Evolutionary conservation across 2,113 vertebrate genomes (phyloP).

Genomic region (Phainopepla nitens): DNA sequence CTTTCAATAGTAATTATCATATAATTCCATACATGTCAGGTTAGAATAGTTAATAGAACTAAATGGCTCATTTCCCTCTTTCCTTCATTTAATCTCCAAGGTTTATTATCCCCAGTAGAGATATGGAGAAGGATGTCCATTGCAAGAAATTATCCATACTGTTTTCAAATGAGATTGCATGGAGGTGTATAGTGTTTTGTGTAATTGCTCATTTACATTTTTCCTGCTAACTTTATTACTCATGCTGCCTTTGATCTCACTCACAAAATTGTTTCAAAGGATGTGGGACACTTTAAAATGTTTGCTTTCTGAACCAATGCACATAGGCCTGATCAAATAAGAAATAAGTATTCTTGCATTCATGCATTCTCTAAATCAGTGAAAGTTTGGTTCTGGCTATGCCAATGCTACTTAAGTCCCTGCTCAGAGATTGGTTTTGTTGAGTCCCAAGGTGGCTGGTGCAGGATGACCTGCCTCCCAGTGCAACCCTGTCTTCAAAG

Average conservation of each 20-base stretch:
- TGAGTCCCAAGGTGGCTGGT: rapidly evolving
- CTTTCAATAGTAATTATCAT: conserved; percentile 34
- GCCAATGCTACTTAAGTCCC: not conserved
- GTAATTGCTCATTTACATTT: conserved; percentile 31
- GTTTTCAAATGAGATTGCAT: conserved; percentile 46
- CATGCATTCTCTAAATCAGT: not conserved
- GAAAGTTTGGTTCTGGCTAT: not conserved
- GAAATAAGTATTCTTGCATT: not conserved
- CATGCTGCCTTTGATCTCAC: not conserved
- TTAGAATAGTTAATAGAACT: conserved; percentile 51
- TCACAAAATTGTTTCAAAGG: not conserved
- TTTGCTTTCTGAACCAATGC: not conserved
- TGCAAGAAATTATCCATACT: not conserved
- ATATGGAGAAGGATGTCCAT: not conserved
- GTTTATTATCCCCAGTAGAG: conserved; percentile 30
- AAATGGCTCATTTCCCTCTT: conserved; percentile 48
- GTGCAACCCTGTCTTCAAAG: not conserved
- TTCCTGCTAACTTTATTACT: conserved; percentile 21
- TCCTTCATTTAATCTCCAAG: conserved; percentile 52
- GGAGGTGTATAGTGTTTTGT: conserved; percentile 24
- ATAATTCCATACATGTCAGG: conserved; percentile 33
- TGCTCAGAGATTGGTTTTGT: not conserved
- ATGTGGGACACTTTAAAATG: not conserved
- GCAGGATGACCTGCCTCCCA: not conserved
- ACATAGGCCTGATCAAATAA: not conserved